phyloP scores from a whole-genome alignment of 2,888 invertebrate species.

The Mesochorus sp. region DNA sequence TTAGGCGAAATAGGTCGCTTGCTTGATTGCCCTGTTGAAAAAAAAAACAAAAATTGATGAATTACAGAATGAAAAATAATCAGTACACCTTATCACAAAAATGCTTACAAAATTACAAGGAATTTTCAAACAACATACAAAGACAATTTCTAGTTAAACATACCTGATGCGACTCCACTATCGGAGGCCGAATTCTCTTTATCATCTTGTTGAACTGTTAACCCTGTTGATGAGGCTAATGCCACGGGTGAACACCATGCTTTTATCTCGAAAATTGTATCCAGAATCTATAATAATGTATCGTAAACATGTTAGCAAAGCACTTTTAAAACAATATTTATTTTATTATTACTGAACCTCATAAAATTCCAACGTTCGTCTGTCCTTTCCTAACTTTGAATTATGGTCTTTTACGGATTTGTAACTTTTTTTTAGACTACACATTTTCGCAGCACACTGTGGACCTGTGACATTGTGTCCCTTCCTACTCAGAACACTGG shows the following conservation, averaged over 20 bases:
- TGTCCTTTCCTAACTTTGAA: not conserved
- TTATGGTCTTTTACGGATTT: not conserved
- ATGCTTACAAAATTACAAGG: too few species aligned
- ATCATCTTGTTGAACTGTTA: too few species aligned
- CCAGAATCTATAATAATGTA: not conserved
- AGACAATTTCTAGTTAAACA: too few species aligned
- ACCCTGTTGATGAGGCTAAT: not conserved
- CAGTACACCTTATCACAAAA: too few species aligned
- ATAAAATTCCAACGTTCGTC: not conserved
- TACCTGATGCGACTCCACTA: too few species aligned
- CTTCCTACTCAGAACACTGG: not conserved
- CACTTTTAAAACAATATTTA: not conserved
- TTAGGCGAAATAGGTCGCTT: too few species aligned
- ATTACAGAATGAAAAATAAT: too few species aligned
- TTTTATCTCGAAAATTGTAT: not conserved
- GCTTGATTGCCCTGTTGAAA: too few species aligned
- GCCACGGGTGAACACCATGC: not conserved
- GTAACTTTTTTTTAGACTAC: not conserved
- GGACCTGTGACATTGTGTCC: not conserved
- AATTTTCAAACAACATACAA: too few species aligned
- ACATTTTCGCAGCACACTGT: not conserved
- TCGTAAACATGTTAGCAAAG: too few species aligned
- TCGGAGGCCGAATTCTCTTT: too few species aligned
- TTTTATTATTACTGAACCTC: not conserved
- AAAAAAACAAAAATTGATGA: too few species aligned